Evolutionary conservation across 2,888 invertebrate genomes (phyloP).

Genomic region (Dascillus cervinus): DNA sequence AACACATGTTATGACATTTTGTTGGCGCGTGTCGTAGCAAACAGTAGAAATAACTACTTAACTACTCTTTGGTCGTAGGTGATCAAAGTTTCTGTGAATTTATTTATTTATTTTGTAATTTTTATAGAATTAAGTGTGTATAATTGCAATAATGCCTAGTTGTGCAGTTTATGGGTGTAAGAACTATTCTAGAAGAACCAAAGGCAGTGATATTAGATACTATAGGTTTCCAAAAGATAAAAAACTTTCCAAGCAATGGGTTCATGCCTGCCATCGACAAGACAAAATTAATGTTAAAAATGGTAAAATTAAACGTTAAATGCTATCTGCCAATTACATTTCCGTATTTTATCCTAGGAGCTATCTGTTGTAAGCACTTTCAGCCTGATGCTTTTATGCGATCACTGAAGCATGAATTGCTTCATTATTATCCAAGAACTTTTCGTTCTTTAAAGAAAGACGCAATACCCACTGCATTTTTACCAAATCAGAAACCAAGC

Average conservation of each 20-base stretch:
- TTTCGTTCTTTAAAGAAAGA: conserved; percentile 1
- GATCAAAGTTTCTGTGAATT: too few relatives aligned
- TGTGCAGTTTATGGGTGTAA: too few relatives aligned
- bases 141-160: conserved; percentile 8
- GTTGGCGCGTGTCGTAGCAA: too few relatives aligned
- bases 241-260: conserved; percentile 4
- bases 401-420: conserved; percentile 1
- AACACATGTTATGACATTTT: too few relatives aligned
- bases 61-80: too few relatives aligned
- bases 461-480: conserved; percentile 1
- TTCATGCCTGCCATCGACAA: conserved; percentile 5
- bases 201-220: conserved; percentile 6
- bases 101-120: too few relatives aligned
- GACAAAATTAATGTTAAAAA: conserved; percentile 7
- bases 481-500: too few relatives aligned
- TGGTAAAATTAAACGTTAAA: too few relatives aligned
- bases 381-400: too few relatives aligned
- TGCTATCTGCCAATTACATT: too few relatives aligned
- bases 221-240: conserved; percentile 8
- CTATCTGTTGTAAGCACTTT: conserved; percentile 1
- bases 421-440: conserved; percentile 1
- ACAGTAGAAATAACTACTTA: too few relatives aligned
- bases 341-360: neutral
- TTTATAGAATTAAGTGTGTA: too few relatives aligned
- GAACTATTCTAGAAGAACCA: conserved; percentile 5